Percentiles rank a stretch among this genome's conserved stretches.
phyloP scores from a whole-genome alignment of 2,797 vertebrate species.

The Phoeniculus purpureus region DNA sequence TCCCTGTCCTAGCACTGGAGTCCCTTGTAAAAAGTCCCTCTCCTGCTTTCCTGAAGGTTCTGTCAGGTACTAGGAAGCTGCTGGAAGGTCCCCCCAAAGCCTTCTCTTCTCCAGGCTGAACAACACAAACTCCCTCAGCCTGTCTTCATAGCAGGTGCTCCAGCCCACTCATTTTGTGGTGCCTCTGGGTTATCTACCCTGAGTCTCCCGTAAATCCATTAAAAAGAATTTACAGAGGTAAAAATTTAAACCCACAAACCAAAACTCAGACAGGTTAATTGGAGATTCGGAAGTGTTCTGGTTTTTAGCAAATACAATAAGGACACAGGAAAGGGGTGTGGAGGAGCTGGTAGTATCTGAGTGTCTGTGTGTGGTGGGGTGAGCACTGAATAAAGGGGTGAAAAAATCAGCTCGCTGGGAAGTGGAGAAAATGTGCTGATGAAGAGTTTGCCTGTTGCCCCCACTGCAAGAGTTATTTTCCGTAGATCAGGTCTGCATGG shows the following conservation, averaged over 20 bases:
- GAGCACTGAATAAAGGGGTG: neutral
- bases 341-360: neutral
- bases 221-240: neutral
- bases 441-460: neutral
- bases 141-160: too few species aligned
- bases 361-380: neutral
- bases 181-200: neutral
- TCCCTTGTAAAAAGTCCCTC: too few species aligned
- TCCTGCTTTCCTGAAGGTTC: too few species aligned
- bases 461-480: neutral
- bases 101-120: too few species aligned
- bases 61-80: too few species aligned
- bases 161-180: neutral
- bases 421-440: neutral
- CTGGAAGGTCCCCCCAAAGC: too few species aligned
- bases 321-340: fast-evolving
- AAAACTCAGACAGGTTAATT: neutral
- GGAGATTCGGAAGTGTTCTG: neutral
- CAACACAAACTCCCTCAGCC: too few species aligned
- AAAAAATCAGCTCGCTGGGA: neutral
- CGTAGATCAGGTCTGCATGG: neutral
- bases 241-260: neutral
- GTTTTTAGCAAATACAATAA: neutral
- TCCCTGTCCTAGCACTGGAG: too few species aligned
- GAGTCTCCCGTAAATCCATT: neutral